Evolutionary conservation across 35 echinoderm and acorn worm genomes (phyloP), one percentile per base, ranked within the genome.

Genomic region (Apostichopus japonicus): DNA sequence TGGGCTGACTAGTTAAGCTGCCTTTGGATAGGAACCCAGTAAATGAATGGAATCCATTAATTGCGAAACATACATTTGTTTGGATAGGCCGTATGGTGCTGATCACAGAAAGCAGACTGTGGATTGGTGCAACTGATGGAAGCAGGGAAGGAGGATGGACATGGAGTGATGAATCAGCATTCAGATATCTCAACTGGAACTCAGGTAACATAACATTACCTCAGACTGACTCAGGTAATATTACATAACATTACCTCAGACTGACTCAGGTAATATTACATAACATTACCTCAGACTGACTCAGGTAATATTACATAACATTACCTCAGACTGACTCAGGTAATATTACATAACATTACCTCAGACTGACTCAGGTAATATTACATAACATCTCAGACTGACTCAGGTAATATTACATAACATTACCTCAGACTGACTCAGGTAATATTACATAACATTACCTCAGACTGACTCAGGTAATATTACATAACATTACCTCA

Each of bases 91-190:
- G 87, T 24, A 72, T 90, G 87, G 62, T 90, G 22, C 53, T 33
- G 9, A 61, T 90, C 10, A 72, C 87, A 24, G 87, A 90, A n/a
- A 72, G 33, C 61, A 72, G 70, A 44, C 25, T 95, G 17, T 98
- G 96, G 96, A 98, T 92, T 80, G 96, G 96, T 27, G 96, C 94
- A n/a, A 95, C 93, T 84, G 96, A 98, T 78, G 82, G 77, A 6
- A 90, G 65, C 56, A 17, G 25, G 58, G 92, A 95, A 56, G 96
- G 94, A 76, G 94, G 96, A 27, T 98, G 96, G 94, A 84, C 65
- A 52, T 95, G 96, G 96, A 91, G 90, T 91, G 96, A 98, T 63
- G 91, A 86, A 10, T 92, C 93, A 62, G 80, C 90, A 24, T 96
- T 96, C 72, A 89, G 78, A 21, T 96, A 90, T 59, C 55, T 96